These are phyloP conservation scores for Chloropsis hardwickii DNA, from an alignment of 2,113 vertebrate species.

Conservation along the genomic window DNA sequence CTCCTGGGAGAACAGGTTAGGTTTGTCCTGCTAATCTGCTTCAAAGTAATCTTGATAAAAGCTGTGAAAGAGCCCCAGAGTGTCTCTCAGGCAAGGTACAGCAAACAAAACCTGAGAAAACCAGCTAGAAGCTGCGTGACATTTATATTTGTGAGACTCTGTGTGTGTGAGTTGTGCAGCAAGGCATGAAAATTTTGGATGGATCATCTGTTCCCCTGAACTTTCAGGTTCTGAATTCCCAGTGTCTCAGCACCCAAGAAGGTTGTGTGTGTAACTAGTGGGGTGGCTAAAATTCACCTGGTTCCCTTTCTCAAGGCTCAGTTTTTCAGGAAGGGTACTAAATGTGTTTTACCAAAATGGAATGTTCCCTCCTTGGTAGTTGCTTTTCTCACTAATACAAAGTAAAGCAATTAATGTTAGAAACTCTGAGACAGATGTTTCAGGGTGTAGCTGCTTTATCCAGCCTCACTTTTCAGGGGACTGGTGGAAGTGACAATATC, in stretches of 20 bases:
- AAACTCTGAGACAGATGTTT: not conserved
- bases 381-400: not conserved
- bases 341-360: not conserved
- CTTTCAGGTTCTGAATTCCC: not conserved
- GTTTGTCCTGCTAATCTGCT: not conserved
- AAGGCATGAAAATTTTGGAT: not conserved
- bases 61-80: not conserved
- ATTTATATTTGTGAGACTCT: not conserved
- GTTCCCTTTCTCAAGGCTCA: not conserved
- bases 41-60: slow-evolving; percentile 22
- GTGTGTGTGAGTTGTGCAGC: not conserved
- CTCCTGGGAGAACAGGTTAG: not conserved
- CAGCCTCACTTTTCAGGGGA: not conserved
- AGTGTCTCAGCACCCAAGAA: not conserved
- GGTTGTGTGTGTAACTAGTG: not conserved
- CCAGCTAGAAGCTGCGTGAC: not conserved
- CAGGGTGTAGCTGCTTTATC: not conserved
- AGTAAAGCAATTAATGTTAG: not conserved
- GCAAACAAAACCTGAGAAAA: not conserved
- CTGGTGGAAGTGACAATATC: not conserved
- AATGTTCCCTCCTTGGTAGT: not conserved
- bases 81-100: not conserved
- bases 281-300: not conserved
- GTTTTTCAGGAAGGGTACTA: not conserved
- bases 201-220: not conserved